A percentile compares a stretch with the other conserved stretches of the same genome.
Evolutionary conservation across 2,888 invertebrate species (phyloP).

Genomic region (Spodoptera exigua): DNA sequence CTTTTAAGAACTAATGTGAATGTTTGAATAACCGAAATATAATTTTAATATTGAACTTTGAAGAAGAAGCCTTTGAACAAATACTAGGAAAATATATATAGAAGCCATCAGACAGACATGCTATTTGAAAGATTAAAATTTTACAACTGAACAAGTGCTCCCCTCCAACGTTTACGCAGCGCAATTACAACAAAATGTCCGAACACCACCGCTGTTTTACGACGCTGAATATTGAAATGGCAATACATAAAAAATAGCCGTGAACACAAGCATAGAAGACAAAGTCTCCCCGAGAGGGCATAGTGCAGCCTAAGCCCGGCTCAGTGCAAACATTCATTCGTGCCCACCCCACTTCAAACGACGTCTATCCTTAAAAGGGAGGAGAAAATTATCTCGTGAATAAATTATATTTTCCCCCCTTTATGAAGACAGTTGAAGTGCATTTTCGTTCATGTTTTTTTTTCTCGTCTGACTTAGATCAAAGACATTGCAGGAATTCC

Average conservation of each 20-base stretch:
- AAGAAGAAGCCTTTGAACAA: background rate
- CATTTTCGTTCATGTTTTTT: conserved; percentile 86
- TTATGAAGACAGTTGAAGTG: conserved; percentile 88
- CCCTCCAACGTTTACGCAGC: conserved; percentile 27
- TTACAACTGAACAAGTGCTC: conserved; percentile 15
- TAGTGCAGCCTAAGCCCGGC: conserved; percentile 63
- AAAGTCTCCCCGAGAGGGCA: conserved; percentile 63
- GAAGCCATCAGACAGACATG: too few relatives aligned
- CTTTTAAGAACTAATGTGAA: too few relatives aligned
- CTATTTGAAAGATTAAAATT: conserved; percentile 8
- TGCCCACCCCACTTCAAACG: conserved; percentile 81
- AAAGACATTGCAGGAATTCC: conserved; percentile 85
- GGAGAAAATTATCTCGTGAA: conserved; percentile 89
- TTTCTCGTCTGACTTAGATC: conserved; percentile 82
- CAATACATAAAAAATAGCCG: conserved; percentile 54
- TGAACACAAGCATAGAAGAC: conserved; percentile 57
- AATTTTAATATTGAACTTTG: too few relatives aligned
- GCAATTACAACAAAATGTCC: conserved; percentile 47
- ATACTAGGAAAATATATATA: background rate
- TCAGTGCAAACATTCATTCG: conserved; percentile 82
- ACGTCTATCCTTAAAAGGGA: conserved; percentile 81
- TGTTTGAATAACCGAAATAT: too few relatives aligned
- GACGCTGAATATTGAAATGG: conserved; percentile 55
- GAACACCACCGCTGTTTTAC: conserved; percentile 30
- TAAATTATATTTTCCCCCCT: conserved; percentile 88